These are phyloP conservation scores for Protomyctophum bolini DNA, from an alignment of 2,113 vertebrate species.

Conservation along the genomic window DNA sequence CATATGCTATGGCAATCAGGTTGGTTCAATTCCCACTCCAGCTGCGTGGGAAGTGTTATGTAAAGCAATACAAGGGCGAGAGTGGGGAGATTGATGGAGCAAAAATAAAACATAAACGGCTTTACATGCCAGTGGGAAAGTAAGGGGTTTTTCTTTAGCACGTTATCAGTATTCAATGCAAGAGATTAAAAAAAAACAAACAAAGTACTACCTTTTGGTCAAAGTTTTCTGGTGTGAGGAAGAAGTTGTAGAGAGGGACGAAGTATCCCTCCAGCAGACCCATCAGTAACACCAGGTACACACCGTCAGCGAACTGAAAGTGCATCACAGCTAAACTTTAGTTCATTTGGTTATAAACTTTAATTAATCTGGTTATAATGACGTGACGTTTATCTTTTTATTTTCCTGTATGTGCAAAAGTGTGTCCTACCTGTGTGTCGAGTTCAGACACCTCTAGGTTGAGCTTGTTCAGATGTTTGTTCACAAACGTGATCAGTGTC, in stretches of 20 bases:
- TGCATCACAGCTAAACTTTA: not conserved
- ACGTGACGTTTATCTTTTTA: too few relatives aligned
- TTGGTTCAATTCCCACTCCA: too few relatives aligned
- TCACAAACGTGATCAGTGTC: slow-evolving; percentile 98
- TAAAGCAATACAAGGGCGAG: too few relatives aligned
- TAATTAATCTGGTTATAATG: not conserved
- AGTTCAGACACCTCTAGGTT: slow-evolving; percentile 97
- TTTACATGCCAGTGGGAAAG: slow-evolving; percentile 24
- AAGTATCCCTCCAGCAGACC: slow-evolving; percentile 97
- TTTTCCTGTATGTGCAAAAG: not conserved
- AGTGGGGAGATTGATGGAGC: too few relatives aligned
- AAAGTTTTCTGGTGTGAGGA: slow-evolving; percentile 96
- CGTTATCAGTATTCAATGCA: too few relatives aligned
- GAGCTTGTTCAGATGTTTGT: slow-evolving; percentile 98
- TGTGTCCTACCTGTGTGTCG: slow-evolving; percentile 91
- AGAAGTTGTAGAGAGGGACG: slow-evolving; percentile 95
- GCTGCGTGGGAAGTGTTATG: too few relatives aligned
- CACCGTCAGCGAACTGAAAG: slow-evolving; percentile 95
- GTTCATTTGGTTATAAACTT: too few relatives aligned
- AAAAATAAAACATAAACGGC: too few relatives aligned
- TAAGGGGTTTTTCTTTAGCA: slow-evolving; percentile 74
- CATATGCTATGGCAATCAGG: too few relatives aligned
- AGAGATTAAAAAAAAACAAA: not conserved
- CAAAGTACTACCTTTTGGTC: slow-evolving; percentile 89
- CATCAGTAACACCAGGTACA: slow-evolving; percentile 97